Evolutionary conservation across 2,888 invertebrate genomes (phyloP), one percentile per base, ranked within the genome.

Genomic region (Macaria liturata): DNA sequence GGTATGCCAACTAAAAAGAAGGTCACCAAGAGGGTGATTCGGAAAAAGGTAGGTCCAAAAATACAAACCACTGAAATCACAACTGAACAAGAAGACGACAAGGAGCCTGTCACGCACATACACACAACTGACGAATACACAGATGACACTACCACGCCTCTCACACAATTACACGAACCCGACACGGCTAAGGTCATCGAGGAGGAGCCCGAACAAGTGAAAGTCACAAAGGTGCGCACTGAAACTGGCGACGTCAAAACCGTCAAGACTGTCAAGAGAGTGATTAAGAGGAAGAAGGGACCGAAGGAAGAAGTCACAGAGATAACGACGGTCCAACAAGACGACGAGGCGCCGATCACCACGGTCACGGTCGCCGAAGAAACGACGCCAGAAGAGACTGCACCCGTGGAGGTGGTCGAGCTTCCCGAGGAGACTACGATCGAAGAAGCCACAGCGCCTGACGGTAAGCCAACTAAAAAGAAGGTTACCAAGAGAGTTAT

Each of bases 271-370:
- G 50, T 49, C 1, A 60, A 60, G 5, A 56, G 53, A 1, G 44
- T 47, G 3, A 53, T 60, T 8, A 53, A 50, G n/a, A 56, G 54
- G n/a, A 46, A 39, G 31, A 56, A 50, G 34, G 61, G 57, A 3
- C 50, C 57, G 6, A 45, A 54, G 4, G 42, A 61, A 40, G 90
- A 91, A 67, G 76, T 88, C 6, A 90, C 93, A 1, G 88, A 88
- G 70, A 86, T 87, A 9, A 78, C 85, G 3, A 92, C 92, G 4
- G 74, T 86, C 9, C 79, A 88, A 61, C 81, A 84, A 52, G 84
- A 88, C 3, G 83, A 80, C 31, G 80, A 86, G 50, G 70, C 68
- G 3, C 83, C 86, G 0, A 68, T 81, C 0, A 83, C 81, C 0
- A 84, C 80, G 0, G 76, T 87, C 0, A 58, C 66, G 0, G 65